These are phyloP conservation scores for Hirundo rustica DNA, from an alignment of 2,797 vertebrate species.

Conservation along the genomic window DNA sequence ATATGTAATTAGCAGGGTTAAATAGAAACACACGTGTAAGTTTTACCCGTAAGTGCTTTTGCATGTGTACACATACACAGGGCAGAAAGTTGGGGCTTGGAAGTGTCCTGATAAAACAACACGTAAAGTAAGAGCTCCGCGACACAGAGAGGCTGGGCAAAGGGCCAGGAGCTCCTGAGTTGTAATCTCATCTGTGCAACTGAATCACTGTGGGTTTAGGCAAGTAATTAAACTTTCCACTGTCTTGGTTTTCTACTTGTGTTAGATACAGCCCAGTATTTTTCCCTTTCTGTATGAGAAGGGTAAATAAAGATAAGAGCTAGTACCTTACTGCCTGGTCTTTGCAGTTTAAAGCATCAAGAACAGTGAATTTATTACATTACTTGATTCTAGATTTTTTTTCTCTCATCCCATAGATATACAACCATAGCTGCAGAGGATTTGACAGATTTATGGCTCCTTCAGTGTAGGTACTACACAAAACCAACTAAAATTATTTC, in stretches of 20 bases:
- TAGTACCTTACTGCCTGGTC: neutral
- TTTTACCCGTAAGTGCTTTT: neutral
- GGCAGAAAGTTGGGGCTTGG: neutral
- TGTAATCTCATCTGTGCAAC: slow-evolving; percentile 51
- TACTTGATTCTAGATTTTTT: neutral
- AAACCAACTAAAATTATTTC: neutral
- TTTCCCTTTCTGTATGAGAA: neutral
- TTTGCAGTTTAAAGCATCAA: neutral
- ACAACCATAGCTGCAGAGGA: neutral
- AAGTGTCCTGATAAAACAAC: neutral
- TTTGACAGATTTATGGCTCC: neutral
- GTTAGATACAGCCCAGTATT: neutral
- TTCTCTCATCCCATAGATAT: neutral
- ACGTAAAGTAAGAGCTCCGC: neutral
- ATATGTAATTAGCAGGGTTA: neutral
- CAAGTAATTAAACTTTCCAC: slow-evolving; percentile 59
- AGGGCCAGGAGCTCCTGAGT: slow-evolving; percentile 18
- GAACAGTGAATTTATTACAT: neutral
- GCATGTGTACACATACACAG: neutral
- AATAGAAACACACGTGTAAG: neutral
- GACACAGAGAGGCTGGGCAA: neutral
- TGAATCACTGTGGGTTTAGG: slow-evolving; percentile 41
- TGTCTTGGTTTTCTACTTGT: slow-evolving; percentile 40
- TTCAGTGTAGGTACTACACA: neutral
- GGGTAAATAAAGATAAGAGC: slow-evolving; percentile 8